These are phyloP conservation scores for Lepus townsendii DNA, from an alignment of 2,797 vertebrate genomes.

Conservation along the genomic window DNA sequence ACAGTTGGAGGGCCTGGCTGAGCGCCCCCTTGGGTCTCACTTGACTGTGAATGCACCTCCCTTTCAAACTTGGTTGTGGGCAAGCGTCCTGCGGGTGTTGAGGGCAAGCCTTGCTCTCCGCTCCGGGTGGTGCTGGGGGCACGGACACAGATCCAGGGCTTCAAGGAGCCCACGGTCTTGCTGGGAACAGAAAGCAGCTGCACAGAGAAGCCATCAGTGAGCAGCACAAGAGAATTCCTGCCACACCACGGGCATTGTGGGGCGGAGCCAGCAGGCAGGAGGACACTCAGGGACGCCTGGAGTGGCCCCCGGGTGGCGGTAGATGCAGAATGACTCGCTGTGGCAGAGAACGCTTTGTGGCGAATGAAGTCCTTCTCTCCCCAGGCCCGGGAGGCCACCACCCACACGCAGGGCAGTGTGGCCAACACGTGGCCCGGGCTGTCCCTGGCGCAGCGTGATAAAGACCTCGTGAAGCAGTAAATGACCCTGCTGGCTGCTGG, in stretches of 20 bases:
- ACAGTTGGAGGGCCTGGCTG: background rate
- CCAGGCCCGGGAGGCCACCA: background rate
- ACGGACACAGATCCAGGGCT: background rate
- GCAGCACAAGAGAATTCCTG: background rate
- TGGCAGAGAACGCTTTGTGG: background rate
- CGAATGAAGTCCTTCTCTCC: background rate
- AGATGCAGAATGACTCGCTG: background rate
- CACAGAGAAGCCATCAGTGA: background rate
- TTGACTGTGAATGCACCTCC: background rate
- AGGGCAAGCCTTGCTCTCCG: background rate
- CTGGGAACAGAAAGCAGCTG: background rate
- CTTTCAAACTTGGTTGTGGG: background rate
- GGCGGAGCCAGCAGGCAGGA: background rate
- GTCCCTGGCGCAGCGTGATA: background rate
- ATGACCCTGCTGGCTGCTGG: background rate
- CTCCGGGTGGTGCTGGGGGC: rapidly evolving
- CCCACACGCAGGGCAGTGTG: rapidly evolving
- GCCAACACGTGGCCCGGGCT: background rate
- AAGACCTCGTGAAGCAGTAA: background rate
- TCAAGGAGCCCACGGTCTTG: background rate
- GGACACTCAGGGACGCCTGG: background rate
- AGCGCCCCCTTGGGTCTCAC: background rate
- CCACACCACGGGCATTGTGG: background rate
- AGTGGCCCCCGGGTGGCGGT: background rate
- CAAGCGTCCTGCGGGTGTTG: background rate